Conservation (phyloP, 2,797 vertebrate genomes). For the Squalus acanthias region DNA sequence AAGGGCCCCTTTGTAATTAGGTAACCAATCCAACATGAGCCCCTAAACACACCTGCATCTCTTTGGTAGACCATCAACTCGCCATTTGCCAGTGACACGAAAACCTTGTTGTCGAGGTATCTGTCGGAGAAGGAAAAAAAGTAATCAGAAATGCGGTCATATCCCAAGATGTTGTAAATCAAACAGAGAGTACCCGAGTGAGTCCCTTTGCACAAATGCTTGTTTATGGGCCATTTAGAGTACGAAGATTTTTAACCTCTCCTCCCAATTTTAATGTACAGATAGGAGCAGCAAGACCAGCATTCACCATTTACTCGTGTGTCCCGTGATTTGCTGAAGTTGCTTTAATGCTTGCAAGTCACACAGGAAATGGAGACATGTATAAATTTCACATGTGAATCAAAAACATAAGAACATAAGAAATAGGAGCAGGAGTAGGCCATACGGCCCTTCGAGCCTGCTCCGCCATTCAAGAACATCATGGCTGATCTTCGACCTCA, state of each 20-base stretch:
- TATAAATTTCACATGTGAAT: background rate
- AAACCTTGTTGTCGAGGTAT: conserved; percentile 93
- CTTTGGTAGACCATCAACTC: conserved; percentile 90
- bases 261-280: no score
- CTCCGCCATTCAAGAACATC: no score
- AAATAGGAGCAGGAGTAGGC: no score
- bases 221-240: background rate
- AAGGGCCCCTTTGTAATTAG: background rate
- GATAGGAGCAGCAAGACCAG: background rate
- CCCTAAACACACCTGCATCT: conserved; percentile 77
- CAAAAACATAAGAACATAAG: no score
- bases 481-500: no score
- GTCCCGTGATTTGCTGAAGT: background rate
- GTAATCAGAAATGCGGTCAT: background rate
- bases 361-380: background rate
- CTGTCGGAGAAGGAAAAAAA: conserved; percentile 50
- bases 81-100: conserved; percentile 88
- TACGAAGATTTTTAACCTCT: background rate
- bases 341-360: background rate
- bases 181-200: background rate
- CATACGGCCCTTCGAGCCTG: no score
- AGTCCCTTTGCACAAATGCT: background rate
- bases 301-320: background rate
- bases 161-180: background rate
- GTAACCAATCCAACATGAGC: background rate